Conservation (phyloP, 2,113 vertebrate genomes). For the Solenodon paradoxus region DNA sequence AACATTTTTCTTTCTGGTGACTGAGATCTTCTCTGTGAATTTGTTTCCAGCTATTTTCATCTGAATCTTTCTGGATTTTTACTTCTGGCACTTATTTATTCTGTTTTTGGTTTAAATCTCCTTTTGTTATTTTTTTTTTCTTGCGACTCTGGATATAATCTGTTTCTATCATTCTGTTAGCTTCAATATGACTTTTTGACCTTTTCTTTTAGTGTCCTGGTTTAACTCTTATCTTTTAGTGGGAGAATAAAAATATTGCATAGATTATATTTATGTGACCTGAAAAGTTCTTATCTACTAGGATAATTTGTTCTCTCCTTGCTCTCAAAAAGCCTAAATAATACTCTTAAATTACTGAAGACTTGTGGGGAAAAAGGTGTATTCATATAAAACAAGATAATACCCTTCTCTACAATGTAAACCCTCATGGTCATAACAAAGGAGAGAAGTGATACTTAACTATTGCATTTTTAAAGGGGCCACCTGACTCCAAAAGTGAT, state of each 20-base stretch:
- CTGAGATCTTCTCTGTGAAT: not conserved
- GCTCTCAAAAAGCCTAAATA: not conserved
- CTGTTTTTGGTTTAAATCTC: slow-evolving; percentile 48
- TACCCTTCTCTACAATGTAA: not conserved
- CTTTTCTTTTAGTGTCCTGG: not conserved
- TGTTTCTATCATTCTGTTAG: slow-evolving; percentile 6
- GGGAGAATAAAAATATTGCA: not conserved
- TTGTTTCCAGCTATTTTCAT: slow-evolving; percentile 46
- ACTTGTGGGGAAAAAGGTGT: not conserved
- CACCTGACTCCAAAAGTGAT: not conserved
- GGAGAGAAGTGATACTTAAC: not conserved
- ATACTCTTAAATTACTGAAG: not conserved
- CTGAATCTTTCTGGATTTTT: slow-evolving; percentile 20
- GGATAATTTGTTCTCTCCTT: not conserved
- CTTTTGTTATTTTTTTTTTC: slow-evolving; percentile 17
- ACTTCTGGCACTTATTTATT: not conserved
- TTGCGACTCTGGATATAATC: not conserved
- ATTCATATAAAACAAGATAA: not conserved
- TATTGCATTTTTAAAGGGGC: not conserved
- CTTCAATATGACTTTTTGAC: not conserved
- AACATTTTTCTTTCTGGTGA: not conserved
- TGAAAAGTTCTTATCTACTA: not conserved
- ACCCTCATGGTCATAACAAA: not conserved
- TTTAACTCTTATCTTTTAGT: not conserved
- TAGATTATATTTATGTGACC: not conserved